Evolutionary conservation across 2,797 vertebrate genomes (phyloP).

Genomic region (Babyrousa celebensis): DNA sequence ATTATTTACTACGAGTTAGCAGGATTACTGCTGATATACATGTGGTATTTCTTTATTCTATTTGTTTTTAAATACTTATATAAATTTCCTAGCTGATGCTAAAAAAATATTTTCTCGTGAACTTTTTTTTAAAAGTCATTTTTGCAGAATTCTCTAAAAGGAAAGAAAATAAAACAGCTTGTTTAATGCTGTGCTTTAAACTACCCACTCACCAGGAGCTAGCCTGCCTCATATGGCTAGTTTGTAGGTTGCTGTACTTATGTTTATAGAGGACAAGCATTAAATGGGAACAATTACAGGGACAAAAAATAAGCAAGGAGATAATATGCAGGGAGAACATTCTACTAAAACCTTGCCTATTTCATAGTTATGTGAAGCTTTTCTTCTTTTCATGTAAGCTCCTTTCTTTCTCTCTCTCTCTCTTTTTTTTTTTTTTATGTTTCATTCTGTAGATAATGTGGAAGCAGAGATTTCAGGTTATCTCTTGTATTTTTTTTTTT

Average conservation of each 20-base stretch:
- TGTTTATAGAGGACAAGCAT: not conserved
- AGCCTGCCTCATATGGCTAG: not conserved
- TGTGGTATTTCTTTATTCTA: not conserved
- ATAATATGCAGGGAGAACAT: not conserved
- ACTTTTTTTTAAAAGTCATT: not conserved
- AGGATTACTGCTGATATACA: not conserved
- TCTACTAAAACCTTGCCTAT: not conserved
- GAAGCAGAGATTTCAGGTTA: not conserved
- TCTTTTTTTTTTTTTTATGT: not conserved
- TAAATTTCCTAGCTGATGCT: slow-evolving; percentile 7
- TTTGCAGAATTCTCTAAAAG: not conserved
- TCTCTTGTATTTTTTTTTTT: not conserved
- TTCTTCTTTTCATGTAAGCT: not conserved
- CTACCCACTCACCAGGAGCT: not conserved
- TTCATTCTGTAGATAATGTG: not conserved
- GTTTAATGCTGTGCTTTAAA: not conserved
- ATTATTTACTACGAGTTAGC: not conserved
- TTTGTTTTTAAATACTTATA: slow-evolving; percentile 7
- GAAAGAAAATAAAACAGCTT: not conserved
- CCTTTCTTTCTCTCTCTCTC: not conserved
- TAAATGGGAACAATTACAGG: not conserved
- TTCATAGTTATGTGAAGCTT: not conserved
- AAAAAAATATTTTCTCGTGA: slow-evolving; percentile 31
- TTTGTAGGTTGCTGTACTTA: not conserved
- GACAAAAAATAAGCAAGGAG: not conserved